A percentile compares a stretch with the other conserved stretches of the same genome.
phyloP scores from a whole-genome alignment of 2,113 vertebrate genomes.

The Macaca mulatta region DNA sequence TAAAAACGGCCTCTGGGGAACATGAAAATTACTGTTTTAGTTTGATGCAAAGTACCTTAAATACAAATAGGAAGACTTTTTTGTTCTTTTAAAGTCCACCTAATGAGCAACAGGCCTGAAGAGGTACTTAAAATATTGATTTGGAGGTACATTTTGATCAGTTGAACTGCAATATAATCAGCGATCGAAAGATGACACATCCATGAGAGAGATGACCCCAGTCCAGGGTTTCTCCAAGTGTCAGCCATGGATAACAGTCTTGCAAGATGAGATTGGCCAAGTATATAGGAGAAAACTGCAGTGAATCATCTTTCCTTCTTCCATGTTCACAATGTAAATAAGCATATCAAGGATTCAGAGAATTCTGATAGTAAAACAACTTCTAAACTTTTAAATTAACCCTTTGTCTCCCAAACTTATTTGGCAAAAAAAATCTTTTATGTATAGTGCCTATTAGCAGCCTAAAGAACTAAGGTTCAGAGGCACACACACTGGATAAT shows the following conservation, averaged over 20 bases:
- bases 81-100: neutral
- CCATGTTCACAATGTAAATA: neutral
- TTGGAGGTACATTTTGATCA: neutral
- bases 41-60: neutral
- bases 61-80: neutral
- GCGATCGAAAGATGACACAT: neutral
- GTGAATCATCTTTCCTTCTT: neutral
- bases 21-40: constrained; percentile 1
- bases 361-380: neutral
- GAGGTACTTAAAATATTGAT: neutral
- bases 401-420: neutral
- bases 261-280: neutral
- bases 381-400: neutral
- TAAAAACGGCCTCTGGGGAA: constrained; percentile 31
- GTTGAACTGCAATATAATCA: neutral
- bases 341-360: neutral
- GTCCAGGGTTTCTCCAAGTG: neutral
- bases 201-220: neutral
- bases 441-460: neutral
- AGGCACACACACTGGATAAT: neutral
- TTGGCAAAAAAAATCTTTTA: neutral
- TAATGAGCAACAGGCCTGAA: neutral
- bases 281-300: neutral
- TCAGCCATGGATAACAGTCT: neutral
- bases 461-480: neutral